Base-by-base conservation (phyloP, 2,888 invertebrate genomes). In the Quadroppia sp. region DNA sequence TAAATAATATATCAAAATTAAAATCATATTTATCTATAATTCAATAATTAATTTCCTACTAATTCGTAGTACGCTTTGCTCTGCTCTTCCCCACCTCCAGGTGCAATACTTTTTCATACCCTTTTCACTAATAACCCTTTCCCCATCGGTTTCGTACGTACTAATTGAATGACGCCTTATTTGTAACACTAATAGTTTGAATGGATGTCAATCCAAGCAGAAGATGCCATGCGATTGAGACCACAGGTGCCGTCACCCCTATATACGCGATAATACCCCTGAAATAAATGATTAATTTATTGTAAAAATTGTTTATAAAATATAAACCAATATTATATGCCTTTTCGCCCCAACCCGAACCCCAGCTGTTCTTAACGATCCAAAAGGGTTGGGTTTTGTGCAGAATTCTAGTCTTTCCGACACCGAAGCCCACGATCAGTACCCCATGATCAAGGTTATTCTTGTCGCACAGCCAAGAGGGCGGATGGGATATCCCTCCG, bases 331-430 rank as follows among this genome's bases (percentile, higher is more conserved):
- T 20, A 15, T 7, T 20, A 15, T 79, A 77, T 79, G 86, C 86
- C 83, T 86, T 89, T 83, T 94, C 94, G 50, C 96, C 96, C 95
- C 95, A 96, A 30, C 84, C 83, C 45, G 85, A 82, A 71, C 96
- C 95, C 96, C 96, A 97, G 15, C 94, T 94, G 83, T 96, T 96
- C 86, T 96, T 96, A 40, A 96, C 86, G 76, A 90, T 90, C 96
- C 96, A 96, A 82, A 89, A 96, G 0, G 94, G 94, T 59, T 92
- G 82, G 0, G 85, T 86, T 83, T 89, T 91, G 80, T 92, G 88
- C 84, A 92, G 92, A 53, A 89, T 77, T 59, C 79, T 77, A 69
- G 84, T 83, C 90, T 90, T 86, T 82, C 89, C 88, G 56, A 87
- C 84, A 72, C 95, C 96, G 81, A 88, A 97, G 74, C 97, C 96